These are phyloP conservation scores for Bubo scandiacus DNA, from an alignment of 2,113 vertebrate genomes.

Conservation along the genomic window DNA sequence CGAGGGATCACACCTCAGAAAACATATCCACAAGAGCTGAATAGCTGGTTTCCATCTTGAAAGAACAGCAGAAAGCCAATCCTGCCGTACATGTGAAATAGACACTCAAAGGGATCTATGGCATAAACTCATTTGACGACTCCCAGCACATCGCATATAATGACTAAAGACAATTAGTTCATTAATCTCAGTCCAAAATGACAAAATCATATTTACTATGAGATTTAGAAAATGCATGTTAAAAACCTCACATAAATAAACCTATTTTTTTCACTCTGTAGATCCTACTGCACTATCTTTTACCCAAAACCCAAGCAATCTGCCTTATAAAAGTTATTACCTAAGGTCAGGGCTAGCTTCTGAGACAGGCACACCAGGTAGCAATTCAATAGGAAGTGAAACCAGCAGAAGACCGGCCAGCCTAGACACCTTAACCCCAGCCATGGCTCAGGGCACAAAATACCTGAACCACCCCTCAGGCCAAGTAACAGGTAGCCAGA, in stretches of 20 bases:
- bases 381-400: not conserved
- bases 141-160: not conserved
- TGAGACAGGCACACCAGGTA: not conserved
- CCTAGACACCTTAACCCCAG: not conserved
- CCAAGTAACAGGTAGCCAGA: not conserved
- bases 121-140: not conserved
- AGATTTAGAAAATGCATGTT: not conserved
- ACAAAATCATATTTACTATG: not conserved
- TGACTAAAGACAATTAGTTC: not conserved
- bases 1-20: not conserved
- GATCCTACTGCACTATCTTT: not conserved
- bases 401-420: not conserved
- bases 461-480: not conserved
- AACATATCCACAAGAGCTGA: not conserved
- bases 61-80: not conserved
- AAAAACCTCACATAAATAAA: not conserved
- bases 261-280: not conserved
- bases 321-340: not conserved
- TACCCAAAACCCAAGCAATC: not conserved
- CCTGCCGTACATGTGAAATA: not conserved
- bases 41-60: not conserved
- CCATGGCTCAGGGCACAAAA: not conserved
- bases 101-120: not conserved
- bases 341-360: not conserved
- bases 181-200: not conserved